Base-by-base conservation (phyloP, 2,113 vertebrate species). In the Xiphophorus maculatus region DNA sequence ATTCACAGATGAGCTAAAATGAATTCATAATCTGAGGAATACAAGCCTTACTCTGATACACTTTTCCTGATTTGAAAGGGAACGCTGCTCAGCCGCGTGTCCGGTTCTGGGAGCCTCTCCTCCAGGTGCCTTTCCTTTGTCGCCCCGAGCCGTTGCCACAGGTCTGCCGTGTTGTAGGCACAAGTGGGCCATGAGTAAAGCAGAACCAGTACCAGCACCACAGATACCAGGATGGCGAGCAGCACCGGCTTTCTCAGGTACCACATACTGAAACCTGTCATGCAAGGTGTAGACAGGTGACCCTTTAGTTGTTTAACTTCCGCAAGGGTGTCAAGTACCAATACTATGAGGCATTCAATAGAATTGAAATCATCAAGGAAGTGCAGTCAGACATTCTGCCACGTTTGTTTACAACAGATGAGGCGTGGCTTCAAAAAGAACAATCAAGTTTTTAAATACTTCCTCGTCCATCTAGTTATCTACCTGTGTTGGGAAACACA, bases 181-280 rank as follows among this genome's bases (percentile, higher is more conserved):
- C 86, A 69, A 44, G 88, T 88, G 40, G 88, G 89, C 93, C 92
- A 94, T 0, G 89, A 86, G 64, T 91, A 87, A 51, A 92, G 77
- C 19, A 93, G 78, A 30, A 91, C 87, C 61, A 92, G 74, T 0
- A 91, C 86, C 54, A 91, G 82, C 13, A 88, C 67, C 61, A 88
- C 90, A 3, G 90, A 90, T 66, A 83, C 92, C 81, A 94, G 71
- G 79, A 94, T 75, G 71, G 84, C 93, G 33, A 95, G 71, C 81
- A 94, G 63, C 81, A 88, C 63, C 0, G 90, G 93, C 87, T 90
- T 94, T 67, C 79, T 91, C 80, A 87, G 66, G 66, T 83, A 84
- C 35, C 84, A 80, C 93, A 94, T 92, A 69, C 91, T 95, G 74
- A 82, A 89, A 85, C 76, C 90, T 93, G 81, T 61, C 22, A 79